Evolutionary conservation across 2,113 vertebrate genomes (phyloP).

Genomic region (Mustelus asterias): DNA sequence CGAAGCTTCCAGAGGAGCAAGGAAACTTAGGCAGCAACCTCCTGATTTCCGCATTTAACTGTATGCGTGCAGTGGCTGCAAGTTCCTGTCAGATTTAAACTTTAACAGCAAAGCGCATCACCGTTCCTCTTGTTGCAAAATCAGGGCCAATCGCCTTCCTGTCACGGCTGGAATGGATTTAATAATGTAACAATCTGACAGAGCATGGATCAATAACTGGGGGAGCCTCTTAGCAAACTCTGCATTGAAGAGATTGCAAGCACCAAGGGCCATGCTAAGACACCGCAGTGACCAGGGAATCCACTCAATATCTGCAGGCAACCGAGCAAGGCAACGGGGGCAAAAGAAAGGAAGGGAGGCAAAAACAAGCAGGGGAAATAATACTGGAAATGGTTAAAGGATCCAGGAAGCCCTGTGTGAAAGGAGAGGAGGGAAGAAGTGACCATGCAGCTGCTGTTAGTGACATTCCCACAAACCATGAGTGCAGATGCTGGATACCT

Average conservation of each 20-base stretch:
- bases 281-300: background rate
- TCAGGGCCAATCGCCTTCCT: background rate
- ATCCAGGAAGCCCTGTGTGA: conserved; percentile 41
- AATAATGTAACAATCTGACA: background rate
- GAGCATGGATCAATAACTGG: background rate
- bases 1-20: background rate
- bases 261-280: background rate
- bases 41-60: background rate
- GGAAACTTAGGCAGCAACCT: background rate
- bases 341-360: conserved; percentile 33
- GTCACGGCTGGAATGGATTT: background rate
- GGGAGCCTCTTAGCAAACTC: background rate
- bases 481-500: conserved; percentile 84
- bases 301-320: conserved; percentile 51
- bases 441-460: conserved; percentile 81
- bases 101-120: no score
- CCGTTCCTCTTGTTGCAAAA: no score
- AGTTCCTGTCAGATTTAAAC: background rate
- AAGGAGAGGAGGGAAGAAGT: conserved; percentile 46
- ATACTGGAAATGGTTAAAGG: background rate
- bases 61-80: background rate
- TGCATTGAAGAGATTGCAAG: background rate
- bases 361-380: background rate
- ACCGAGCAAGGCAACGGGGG: conserved; percentile 51
- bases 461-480: conserved; percentile 78